A percentile compares a stretch with the other conserved stretches of the same genome.
These are phyloP conservation scores for Anarrhichthys ocellatus DNA, from an alignment of 2,113 vertebrate genomes.

Conservation along the genomic window DNA sequence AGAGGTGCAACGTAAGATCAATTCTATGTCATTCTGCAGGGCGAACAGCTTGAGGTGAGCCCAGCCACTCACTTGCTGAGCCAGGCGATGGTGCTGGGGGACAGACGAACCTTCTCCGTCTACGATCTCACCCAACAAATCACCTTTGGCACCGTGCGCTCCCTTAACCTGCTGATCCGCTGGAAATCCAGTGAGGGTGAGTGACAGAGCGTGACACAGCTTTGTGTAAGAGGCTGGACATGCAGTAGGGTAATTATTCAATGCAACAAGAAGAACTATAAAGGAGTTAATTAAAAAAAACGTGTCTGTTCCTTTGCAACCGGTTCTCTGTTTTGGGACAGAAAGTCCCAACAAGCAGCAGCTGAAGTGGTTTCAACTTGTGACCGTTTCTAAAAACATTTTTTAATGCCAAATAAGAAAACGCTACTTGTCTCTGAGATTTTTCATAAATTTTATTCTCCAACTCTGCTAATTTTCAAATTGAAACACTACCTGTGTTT, in stretches of 20 bases:
- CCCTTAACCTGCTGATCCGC: constrained; percentile 92
- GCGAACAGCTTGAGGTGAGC: constrained; percentile 90
- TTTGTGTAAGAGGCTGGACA: not conserved
- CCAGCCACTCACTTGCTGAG: constrained; percentile 83
- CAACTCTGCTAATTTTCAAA: not conserved
- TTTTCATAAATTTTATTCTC: not conserved
- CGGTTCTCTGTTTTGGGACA: not conserved
- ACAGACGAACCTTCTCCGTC: constrained; percentile 88
- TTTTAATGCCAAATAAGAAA: not conserved
- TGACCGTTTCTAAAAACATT: not conserved
- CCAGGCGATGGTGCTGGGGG: constrained; percentile 88
- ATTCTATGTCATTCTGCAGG: constrained; percentile 77
- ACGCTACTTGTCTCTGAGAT: not conserved
- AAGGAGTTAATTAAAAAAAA: not conserved
- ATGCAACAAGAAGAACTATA: not conserved
- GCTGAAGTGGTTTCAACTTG: not conserved
- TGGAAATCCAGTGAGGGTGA: constrained; percentile 88
- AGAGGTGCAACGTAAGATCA: not conserved
- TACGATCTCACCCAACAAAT: constrained; percentile 89
- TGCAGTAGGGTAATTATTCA: not conserved
- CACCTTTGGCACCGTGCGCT: constrained; percentile 87
- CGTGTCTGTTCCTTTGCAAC: not conserved
- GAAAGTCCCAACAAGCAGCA: not conserved
- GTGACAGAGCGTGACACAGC: constrained; percentile 68
- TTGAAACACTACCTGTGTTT: not conserved